Conservation (phyloP, 2,113 vertebrate species). For the Phalacrocorax carbo region DNA sequence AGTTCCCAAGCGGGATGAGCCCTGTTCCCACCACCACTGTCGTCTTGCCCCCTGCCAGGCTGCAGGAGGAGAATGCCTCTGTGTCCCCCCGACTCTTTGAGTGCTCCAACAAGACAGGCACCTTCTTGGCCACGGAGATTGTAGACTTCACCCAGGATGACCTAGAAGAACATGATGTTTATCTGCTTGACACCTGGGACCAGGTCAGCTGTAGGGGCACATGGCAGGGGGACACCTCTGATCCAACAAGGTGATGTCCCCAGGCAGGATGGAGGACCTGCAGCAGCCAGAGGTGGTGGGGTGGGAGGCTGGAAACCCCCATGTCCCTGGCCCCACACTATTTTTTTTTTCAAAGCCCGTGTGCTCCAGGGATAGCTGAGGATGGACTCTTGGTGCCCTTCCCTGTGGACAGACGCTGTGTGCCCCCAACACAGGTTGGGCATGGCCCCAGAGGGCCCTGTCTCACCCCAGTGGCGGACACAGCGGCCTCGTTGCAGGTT, state of each 20-base stretch:
- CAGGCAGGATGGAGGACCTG: fast-evolving
- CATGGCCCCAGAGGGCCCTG: fast-evolving
- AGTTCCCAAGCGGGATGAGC: background rate
- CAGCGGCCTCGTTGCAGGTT: conserved; percentile 55
- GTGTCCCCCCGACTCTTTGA: conserved; percentile 82
- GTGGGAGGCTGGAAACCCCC: background rate
- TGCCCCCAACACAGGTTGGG: background rate
- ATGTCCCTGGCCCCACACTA: fast-evolving
- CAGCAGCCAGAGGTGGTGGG: background rate
- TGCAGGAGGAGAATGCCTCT: conserved; percentile 75
- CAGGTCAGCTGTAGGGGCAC: conserved; percentile 60
- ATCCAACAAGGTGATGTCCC: background rate
- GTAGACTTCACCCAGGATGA: conserved; percentile 84
- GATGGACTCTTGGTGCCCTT: background rate
- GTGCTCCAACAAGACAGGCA: conserved; percentile 86
- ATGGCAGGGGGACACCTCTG: fast-evolving
- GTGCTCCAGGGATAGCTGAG: background rate
- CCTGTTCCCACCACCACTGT: background rate
- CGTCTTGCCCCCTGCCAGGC: background rate
- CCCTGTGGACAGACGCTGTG: fast-evolving
- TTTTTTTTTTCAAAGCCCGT: background rate
- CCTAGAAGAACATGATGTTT: conserved; percentile 83
- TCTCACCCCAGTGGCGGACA: background rate
- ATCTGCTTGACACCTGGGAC: conserved; percentile 86
- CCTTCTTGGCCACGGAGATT: conserved; percentile 83